Evolutionary conservation across 2,113 vertebrate species (phyloP), one percentile per base, ranked within the genome.

Genomic region (Monopterus albus): DNA sequence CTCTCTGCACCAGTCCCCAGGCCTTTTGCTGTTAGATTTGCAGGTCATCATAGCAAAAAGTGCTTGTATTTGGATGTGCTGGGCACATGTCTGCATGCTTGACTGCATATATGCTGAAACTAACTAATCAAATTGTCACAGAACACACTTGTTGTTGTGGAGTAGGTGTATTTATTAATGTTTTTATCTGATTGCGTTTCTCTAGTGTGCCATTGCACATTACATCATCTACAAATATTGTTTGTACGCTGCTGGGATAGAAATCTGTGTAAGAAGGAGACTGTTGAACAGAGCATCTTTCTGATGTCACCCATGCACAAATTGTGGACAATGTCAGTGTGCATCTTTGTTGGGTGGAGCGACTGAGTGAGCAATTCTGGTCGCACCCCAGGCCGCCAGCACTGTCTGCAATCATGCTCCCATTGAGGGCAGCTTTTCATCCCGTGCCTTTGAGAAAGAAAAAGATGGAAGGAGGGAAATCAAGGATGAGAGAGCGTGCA

Each of bases 361-460:
- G 5, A 63, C 78, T 45, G 78, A 70, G 66, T 15, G 51, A 82
- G 80, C 82, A 69, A 51, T 83, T 81, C 67, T 74, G 62, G 36
- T 56, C 36, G 66, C 87, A 86, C 83, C 83, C 85, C 78, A 76
- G 72, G 76, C 86, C 64, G 68, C 72, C 29, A 66, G 86, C 68
- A 40, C 79, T 58, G 76, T 87, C 75, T 75, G 87, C 83, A 89
- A 90, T 92, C 88, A 87, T 55, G 43, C 75, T 81, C 33, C 76
- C 76, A 88, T 84, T 85, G 81, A 87, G 75, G 75, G 61, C 74
- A 61, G 68, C 74, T 86, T 91, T 91, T 92, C 88, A 90, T 91
- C 88, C 86, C 43, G 4, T 51, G 76, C 81, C 76, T 87, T 91
- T 90, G 80, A 89, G 78, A 75, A 8, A 5, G 10, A 84, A 72